Conservation (phyloP, 2,113 vertebrate species). For the Neolamprologus sp. region DNA sequence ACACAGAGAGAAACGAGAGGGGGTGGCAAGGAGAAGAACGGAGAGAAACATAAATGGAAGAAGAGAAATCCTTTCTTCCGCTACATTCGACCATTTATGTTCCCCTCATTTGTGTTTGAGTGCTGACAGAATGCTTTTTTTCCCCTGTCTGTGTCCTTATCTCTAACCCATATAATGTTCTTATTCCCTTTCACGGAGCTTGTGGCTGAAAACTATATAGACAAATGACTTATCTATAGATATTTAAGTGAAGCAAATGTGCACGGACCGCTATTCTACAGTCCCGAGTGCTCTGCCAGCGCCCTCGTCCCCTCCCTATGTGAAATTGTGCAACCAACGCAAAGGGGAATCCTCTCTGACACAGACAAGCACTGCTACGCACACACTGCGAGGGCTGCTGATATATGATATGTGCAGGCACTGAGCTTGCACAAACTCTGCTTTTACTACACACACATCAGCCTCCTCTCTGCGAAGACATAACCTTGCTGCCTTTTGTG, state of each 20-base stretch:
- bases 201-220: not conserved
- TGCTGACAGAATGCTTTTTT: not conserved
- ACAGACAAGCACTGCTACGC: constrained; percentile 21
- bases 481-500: constrained; percentile 45
- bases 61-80: constrained; percentile 49
- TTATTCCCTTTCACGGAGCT: not conserved
- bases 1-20: not conserved
- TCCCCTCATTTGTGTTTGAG: not conserved
- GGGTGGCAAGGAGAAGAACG: constrained; percentile 6
- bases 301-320: not conserved
- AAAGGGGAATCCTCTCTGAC: constrained; percentile 70
- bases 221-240: not conserved
- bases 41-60: constrained; percentile 18
- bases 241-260: not conserved
- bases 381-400: constrained; percentile 14
- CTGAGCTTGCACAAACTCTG: constrained; percentile 33
- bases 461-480: constrained; percentile 13
- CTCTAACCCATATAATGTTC: not conserved
- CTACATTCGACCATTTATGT: not conserved
- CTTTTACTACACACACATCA: constrained; percentile 3
- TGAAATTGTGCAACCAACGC: constrained; percentile 42
- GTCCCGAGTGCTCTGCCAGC: not conserved
- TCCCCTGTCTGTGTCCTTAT: rapidly evolving
- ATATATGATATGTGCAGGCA: constrained; percentile 42
- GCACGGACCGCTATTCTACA: not conserved